Evolutionary conservation across 2,113 vertebrate species (phyloP), one percentile per base, ranked within the genome.

Genomic region (Larimichthys polyactis): DNA sequence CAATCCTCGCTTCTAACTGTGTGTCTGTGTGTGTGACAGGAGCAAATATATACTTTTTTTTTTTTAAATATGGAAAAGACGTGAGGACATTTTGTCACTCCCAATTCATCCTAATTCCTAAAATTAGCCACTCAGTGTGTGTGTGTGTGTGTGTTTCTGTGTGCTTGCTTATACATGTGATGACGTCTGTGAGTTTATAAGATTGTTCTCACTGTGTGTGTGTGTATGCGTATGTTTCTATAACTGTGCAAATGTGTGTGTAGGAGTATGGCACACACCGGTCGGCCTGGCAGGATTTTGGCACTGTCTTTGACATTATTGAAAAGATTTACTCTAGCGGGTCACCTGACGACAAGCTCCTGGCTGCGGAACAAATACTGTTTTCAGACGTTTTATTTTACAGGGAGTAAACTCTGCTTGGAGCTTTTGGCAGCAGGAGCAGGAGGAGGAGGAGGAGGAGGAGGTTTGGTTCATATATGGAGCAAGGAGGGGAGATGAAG

Each of bases 291-390:
- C 93, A 93, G 84, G 57, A 89, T 92, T 92, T 91, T 93, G 91
- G 91, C 85, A 0, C 76, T n/a, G 65, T 17, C 75, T 83, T 80
- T 79, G 65, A 92, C 87, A 74, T 91, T 85, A 92, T 81, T 91
- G 85, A 93, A 90, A 85, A 89, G 86, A 87, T 92, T 92, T 94
- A 90, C 89, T 90, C 82, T 67, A 76, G 85, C 84, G 72, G 89
- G 92, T 93, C 90, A 91, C 91, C 91, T 90, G 90, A 87, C 78
- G 91, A 94, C 89, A 93, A 85, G 85, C 48, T 27, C 40, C 90
- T 94, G 95, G 92, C 94, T 62, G 58, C 20, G 0, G 82, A 93
- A 90, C 91, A 91, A 90, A 90, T 91, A 60, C 70, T 19, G 29
- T 84, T 90, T 29, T 90, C 65, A 90, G 80, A 82, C 62, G 49